phyloP scores from a whole-genome alignment of 2,888 invertebrate species.

The Choristoneura rosaceana region DNA sequence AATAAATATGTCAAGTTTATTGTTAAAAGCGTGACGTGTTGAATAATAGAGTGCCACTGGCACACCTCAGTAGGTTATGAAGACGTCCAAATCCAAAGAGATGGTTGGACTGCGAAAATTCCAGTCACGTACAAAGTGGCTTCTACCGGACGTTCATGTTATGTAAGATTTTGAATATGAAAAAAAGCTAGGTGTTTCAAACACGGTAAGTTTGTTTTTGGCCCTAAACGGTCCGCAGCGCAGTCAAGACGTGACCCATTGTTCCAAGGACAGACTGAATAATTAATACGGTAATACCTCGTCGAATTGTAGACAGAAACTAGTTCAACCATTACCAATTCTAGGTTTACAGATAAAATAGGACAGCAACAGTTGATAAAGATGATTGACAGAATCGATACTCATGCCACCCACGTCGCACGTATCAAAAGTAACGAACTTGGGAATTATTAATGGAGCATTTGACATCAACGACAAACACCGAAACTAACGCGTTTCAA shows the following conservation, averaged over 20 bases:
- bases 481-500: not conserved
- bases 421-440: conserved; percentile 34
- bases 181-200: not conserved
- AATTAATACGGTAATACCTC: not conserved
- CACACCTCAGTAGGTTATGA: conserved; percentile 9
- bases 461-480: conserved; percentile 12
- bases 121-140: conserved; percentile 25
- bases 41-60: conserved; percentile 55
- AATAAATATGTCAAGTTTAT: conserved; percentile 57
- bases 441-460: conserved; percentile 16
- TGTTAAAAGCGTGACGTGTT: conserved; percentile 46
- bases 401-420: conserved; percentile 19
- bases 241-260: conserved; percentile 3
- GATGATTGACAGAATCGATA: conserved; percentile 33
- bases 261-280: conserved; percentile 24
- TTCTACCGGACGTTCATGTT: conserved; percentile 33
- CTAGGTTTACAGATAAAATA: conserved; percentile 18
- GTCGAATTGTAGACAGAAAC: conserved; percentile 11
- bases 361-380: conserved; percentile 9
- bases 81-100: conserved; percentile 11
- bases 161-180: conserved; percentile 28
- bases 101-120: conserved; percentile 20
- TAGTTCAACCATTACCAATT: conserved; percentile 34
- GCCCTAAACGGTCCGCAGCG: conserved; percentile 4
- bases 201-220: conserved; percentile 2